phyloP scores from a whole-genome alignment of 2,888 invertebrate species.

The Thecocarcelia acutangulata region DNA sequence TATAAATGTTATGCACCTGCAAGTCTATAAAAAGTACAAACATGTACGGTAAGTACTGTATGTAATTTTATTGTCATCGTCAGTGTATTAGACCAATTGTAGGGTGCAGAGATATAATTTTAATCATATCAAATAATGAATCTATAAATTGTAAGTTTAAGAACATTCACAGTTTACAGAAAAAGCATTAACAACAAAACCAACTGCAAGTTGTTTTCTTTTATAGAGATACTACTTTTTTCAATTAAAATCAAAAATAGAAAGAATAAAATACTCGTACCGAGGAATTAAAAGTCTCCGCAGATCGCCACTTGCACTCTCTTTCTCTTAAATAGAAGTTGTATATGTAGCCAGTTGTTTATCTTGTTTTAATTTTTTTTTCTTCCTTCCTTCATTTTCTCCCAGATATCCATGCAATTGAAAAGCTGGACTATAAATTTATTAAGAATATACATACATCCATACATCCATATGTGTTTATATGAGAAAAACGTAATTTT shows the following conservation, averaged over 20 bases:
- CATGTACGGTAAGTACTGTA: too few relatives aligned
- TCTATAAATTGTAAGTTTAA: conserved; percentile 55
- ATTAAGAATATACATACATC: conserved; percentile 17
- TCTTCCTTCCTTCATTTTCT: conserved; percentile 57
- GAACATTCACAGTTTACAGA: conserved; percentile 31
- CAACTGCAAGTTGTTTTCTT: conserved; percentile 46
- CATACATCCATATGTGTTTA: too few relatives aligned
- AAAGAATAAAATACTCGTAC: conserved; percentile 1
- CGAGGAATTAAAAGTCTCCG: conserved; percentile 30
- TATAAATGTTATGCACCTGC: too few relatives aligned
- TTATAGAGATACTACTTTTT: conserved; percentile 64
- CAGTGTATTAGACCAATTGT: not conserved
- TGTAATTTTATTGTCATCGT: not conserved
- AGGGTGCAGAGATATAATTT: conserved; percentile 50
- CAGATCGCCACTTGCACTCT: conserved; percentile 66
- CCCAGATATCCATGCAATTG: conserved; percentile 44
- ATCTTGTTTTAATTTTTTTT: conserved; percentile 58
- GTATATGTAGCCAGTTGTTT: conserved; percentile 63
- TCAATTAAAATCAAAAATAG: conserved; percentile 61
- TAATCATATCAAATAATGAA: conserved; percentile 63
- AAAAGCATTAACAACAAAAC: conserved; percentile 8
- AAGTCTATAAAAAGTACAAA: too few relatives aligned
- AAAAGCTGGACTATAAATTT: conserved; percentile 48
- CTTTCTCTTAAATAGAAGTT: conserved; percentile 61
- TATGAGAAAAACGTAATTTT: conserved; percentile 69